Conservation (phyloP, 2,888 invertebrate genomes). For the Coelogynopora nodosa region DNA sequence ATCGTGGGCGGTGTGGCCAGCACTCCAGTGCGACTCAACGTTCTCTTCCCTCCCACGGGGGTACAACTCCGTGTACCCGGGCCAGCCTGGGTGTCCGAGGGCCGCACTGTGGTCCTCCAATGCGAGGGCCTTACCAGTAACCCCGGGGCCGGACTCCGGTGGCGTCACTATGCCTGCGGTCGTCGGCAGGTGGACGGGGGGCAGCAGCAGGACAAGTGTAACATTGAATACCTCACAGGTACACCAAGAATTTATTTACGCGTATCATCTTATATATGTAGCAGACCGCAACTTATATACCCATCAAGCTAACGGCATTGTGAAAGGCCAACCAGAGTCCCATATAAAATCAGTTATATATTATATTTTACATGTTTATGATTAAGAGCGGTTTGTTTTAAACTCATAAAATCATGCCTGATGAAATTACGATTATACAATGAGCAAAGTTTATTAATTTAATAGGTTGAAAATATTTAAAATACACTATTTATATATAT, state of each 20-base stretch:
- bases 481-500: too few species aligned
- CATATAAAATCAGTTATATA: too few species aligned
- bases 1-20: neutral
- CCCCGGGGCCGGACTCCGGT: neutral
- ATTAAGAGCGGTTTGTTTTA: too few species aligned
- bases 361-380: too few species aligned
- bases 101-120: neutral
- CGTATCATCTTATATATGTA: neutral
- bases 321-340: too few species aligned
- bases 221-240: neutral
- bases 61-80: neutral
- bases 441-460: too few species aligned
- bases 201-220: neutral
- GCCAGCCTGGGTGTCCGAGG: neutral
- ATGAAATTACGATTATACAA: too few species aligned
- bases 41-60: neutral
- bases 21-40: slow-evolving; percentile 5
- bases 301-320: too few species aligned
- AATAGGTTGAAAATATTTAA: too few species aligned
- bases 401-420: too few species aligned
- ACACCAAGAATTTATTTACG: neutral
- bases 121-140: neutral
- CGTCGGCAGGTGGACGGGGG: neutral
- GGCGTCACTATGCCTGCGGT: slow-evolving; percentile 5
- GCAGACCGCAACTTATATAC: neutral